Base-by-base conservation (phyloP, 2,797 vertebrate genomes). In the Siniperca undulata region DNA sequence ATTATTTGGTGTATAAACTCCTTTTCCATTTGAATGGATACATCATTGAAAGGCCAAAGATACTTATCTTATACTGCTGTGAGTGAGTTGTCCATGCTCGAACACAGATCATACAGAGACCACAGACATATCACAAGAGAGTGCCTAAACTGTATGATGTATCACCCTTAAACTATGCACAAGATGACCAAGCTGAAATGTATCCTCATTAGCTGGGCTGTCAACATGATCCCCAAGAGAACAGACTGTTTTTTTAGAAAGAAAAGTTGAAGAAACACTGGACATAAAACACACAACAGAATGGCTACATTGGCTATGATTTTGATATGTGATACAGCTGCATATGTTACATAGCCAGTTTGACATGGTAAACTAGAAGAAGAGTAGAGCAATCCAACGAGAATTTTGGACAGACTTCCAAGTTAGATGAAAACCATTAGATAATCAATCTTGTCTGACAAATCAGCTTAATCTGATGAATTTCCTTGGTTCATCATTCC, bases 111-210 rank as follows among this genome's bases (percentile, higher is more conserved):
- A 22, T 19, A 61, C 34, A 40, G 13, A 42, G 11, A 64, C 20
- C 38, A 22, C 65, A 50, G 44, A 30, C n/a, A 44, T 2, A 52
- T 20, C 48, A 20, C 17, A 50, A 68, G 5, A 68, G 46, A n/a
- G 53, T n/a, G n/a, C 14, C 42, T n/a, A 44, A 2, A 65, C 40
- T 65, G 12, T 24, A 4, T 44, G 19, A 10, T 38, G 13, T 44
- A 16, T 65, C n/a, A 44, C 40, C 13, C 40, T 69, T 24, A n/a
- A 38, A 69, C 80, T 17, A 64, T 42, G 22, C 38, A 44, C 61
- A 81, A 69, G 67, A 60, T 78, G 34, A 70, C 76, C 68, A 59
- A 30, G 36, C 69, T 80, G 80, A 65, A 77, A 60, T 71, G 59
- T 68, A 52, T 69, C 80, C 38, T 87, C 70, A 50, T 70, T 44